These are phyloP conservation scores for Pelodiscus sinensis DNA, from an alignment of 2,113 vertebrate genomes.

Conservation along the genomic window DNA sequence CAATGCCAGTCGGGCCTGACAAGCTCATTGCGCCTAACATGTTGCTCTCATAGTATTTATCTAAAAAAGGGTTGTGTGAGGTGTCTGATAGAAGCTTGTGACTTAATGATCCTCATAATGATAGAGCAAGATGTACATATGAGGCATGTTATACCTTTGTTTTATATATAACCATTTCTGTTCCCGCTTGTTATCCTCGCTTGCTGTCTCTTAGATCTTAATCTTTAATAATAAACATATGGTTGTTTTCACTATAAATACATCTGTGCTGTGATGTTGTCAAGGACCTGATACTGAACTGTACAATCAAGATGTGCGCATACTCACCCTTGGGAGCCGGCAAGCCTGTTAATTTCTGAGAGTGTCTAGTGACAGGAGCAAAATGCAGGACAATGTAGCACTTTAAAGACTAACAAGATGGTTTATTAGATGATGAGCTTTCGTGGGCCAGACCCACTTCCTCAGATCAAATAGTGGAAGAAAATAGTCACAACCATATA, in stretches of 20 bases:
- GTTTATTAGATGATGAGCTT: too few relatives aligned
- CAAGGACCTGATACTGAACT: neutral
- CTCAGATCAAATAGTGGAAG: too few relatives aligned
- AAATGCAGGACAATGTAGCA: too few relatives aligned
- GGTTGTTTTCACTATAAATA: neutral
- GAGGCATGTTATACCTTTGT: neutral
- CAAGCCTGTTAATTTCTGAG: neutral
- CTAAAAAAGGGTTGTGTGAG: neutral
- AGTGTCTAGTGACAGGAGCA: neutral
- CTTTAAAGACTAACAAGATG: too few relatives aligned
- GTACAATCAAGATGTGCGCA: neutral
- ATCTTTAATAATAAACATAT: neutral
- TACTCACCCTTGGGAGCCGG: neutral
- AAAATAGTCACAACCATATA: too few relatives aligned
- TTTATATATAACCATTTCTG: neutral
- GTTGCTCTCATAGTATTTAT: neutral
- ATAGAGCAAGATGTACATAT: neutral
- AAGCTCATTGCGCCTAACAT: neutral
- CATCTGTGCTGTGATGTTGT: neutral
- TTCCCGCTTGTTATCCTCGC: neutral
- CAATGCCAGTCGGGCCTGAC: neutral
- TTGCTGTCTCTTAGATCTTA: neutral
- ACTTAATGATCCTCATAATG: neutral
- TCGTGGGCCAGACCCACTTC: too few relatives aligned
- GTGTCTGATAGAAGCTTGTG: neutral